Evolutionary conservation across 2,888 invertebrate genomes (phyloP), one percentile per base, ranked within the genome.

Genomic region (Sphaerophoria taeniata): DNA sequence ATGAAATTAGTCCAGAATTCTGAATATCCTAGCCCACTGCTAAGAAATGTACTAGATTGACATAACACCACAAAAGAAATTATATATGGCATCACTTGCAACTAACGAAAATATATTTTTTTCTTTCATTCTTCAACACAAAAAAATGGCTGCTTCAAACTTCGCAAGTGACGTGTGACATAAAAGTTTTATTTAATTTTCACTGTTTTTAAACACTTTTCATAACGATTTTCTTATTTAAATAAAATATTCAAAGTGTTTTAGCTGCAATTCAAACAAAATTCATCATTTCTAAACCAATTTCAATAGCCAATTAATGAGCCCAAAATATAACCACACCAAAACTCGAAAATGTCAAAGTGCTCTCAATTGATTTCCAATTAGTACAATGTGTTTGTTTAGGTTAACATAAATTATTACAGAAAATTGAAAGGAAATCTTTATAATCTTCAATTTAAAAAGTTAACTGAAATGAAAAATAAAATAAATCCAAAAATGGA

Each of bases 161-260:
- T 77, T 81, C 73, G 81, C 85, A 81, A 85, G 76, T 85, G 81
- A 85, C 85, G 85, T 85, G 85, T 85, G 85, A 81, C 85, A 76
- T 80, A 58, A 80, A 80, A 81, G 12, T 43, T 43, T 43, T 11
- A 39, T 39, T 45, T 60, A 61, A 33, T 45, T 82, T 49, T 69
- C 5, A 49, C 36, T 51, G 61, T 63, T 85, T 85, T 76, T 70
- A 76, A 70, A 69, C 80, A 76, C 69, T 69, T 85, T 81, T 76
- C 69, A 16, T 45, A 65, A 69, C 69, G 63, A 73, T 76, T 85
- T 77, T 80, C 39, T 16, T 12, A 9, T 51, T 67, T 67, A 55
- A 67, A 61, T 49, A 55, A 31, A 65, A 47, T 3, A 7, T 58
- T 33, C 33, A 12, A 49, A 67, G 69, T 72, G 51, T 73, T 63